phyloP scores from a whole-genome alignment of 2,888 invertebrate species.

The Drosophila leonis region DNA sequence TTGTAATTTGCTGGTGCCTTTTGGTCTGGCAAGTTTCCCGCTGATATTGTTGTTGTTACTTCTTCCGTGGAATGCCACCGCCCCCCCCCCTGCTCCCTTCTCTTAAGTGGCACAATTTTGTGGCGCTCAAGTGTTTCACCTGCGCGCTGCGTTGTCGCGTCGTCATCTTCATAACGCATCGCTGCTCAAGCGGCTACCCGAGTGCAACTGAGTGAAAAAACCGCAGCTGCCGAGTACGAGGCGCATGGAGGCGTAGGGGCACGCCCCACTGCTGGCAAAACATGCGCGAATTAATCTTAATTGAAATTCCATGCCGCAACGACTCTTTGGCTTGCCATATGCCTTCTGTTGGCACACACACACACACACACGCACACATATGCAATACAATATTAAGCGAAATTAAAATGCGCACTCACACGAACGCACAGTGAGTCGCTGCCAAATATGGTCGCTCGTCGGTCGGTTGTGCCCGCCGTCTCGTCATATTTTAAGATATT shows the following conservation, averaged over 20 bases:
- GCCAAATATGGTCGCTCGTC: slow-evolving; percentile 38
- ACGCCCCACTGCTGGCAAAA: slow-evolving; percentile 44
- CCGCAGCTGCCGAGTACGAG: slow-evolving; percentile 55
- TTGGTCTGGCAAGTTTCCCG: slow-evolving; percentile 18
- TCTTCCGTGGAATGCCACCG: slow-evolving; percentile 6
- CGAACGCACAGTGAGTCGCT: slow-evolving; percentile 44
- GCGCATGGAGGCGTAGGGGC: background rate
- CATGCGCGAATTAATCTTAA: slow-evolving; percentile 80
- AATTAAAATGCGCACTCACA: slow-evolving; percentile 69
- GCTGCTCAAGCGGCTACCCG: slow-evolving; percentile 68
- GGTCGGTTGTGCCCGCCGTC: background rate
- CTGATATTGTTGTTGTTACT: slow-evolving; percentile 45
- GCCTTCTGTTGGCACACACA: slow-evolving; percentile 42
- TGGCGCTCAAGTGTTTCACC: slow-evolving; percentile 57
- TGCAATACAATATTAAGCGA: slow-evolving; percentile 68
- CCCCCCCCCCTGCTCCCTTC: slow-evolving; percentile 4
- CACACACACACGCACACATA: slow-evolving; percentile 16
- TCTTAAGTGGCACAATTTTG: slow-evolving; percentile 77
- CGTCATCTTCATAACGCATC: slow-evolving; percentile 74
- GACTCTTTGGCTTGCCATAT: slow-evolving; percentile 53
- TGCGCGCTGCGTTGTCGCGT: slow-evolving; percentile 24
- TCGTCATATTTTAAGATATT: slow-evolving; percentile 58
- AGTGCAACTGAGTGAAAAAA: slow-evolving; percentile 77
- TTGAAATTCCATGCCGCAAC: slow-evolving; percentile 75
- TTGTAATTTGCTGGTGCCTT: slow-evolving; percentile 65